Conservation (phyloP, 2,888 invertebrate species). For the Rhamnusium bicolor region DNA sequence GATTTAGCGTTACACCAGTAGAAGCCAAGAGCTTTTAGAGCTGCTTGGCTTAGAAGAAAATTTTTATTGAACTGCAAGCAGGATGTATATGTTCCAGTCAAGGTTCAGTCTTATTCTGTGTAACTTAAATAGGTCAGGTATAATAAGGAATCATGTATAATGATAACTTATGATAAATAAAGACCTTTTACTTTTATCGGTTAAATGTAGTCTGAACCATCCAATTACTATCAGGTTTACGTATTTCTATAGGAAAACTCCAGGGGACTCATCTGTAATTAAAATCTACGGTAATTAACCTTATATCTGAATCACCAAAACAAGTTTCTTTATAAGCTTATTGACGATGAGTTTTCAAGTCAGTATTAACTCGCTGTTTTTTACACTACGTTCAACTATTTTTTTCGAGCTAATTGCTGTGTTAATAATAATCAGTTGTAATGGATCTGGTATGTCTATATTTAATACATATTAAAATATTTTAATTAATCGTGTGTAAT, state of each 20-base stretch:
- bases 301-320: not conserved
- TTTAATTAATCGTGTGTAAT: not conserved
- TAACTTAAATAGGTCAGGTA: too few species aligned
- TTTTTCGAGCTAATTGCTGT: not conserved
- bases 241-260: not conserved
- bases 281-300: not conserved
- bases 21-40: too few species aligned
- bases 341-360: not conserved
- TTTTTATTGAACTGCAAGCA: too few species aligned
- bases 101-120: too few species aligned
- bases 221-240: too few species aligned
- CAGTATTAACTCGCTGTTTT: not conserved
- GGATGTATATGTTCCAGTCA: too few species aligned
- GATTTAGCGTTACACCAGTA: too few species aligned
- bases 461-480: not conserved
- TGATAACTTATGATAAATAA: too few species aligned
- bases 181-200: too few species aligned
- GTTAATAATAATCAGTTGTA: not conserved
- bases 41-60: too few species aligned
- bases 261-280: not conserved
- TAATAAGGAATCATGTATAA: too few species aligned
- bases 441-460: not conserved
- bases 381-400: not conserved
- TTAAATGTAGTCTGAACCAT: too few species aligned
- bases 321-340: not conserved